These are phyloP conservation scores for Telmatochromis sp. DNA, from an alignment of 2,113 vertebrate genomes.

Conservation along the genomic window DNA sequence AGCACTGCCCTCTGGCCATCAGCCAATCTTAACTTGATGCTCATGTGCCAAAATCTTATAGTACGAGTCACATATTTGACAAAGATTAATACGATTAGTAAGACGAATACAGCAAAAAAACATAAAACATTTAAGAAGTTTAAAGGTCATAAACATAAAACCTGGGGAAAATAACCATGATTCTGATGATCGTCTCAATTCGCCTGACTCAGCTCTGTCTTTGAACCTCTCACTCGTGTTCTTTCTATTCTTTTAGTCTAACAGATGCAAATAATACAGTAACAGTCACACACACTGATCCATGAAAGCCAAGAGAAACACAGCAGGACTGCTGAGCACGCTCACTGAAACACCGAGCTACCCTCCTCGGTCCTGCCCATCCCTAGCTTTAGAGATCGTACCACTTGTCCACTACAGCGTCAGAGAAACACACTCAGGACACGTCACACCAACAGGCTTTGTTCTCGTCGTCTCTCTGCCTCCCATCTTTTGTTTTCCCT, in stretches of 20 bases:
- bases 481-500: not conserved
- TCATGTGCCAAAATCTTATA: not conserved
- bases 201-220: too few species aligned
- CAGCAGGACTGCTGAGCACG: constrained; percentile 41
- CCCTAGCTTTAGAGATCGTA: not conserved
- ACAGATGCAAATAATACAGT: not conserved
- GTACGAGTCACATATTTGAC: too few species aligned
- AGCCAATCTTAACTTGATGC: not conserved
- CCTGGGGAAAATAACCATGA: not conserved
- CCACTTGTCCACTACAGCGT: not conserved
- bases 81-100: accelerated
- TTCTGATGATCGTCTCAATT: accelerated
- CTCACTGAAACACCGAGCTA: constrained; percentile 19
- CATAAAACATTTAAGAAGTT: not conserved
- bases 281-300: not conserved
- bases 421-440: not conserved
- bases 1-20: not conserved
- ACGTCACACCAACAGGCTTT: not conserved
- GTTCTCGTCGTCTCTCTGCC: not conserved
- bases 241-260: not conserved
- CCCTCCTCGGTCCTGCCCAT: not conserved
- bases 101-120: not conserved
- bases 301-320: constrained; percentile 53
- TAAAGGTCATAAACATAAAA: not conserved
- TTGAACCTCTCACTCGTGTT: not conserved